Evolutionary conservation across 2,113 vertebrate genomes (phyloP).

Genomic region (Conger conger): DNA sequence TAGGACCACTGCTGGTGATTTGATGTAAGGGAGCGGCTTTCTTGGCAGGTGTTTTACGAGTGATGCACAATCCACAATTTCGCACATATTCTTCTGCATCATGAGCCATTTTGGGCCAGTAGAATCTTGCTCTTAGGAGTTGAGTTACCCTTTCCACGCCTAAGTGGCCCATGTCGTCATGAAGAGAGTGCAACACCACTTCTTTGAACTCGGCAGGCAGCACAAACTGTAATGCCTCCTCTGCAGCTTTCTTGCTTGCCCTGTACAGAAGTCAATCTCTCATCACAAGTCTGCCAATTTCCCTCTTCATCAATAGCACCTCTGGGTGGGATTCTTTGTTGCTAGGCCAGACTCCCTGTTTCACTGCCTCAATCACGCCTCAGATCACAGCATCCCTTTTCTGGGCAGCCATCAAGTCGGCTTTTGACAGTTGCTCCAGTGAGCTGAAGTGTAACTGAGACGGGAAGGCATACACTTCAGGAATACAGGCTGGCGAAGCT

Average conservation of each 20-base stretch:
- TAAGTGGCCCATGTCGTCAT: conserved; percentile 6
- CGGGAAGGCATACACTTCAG: neutral
- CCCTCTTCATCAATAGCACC: neutral
- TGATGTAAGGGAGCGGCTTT: conserved; percentile 10
- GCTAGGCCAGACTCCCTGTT: neutral
- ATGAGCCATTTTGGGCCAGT: conserved; percentile 4
- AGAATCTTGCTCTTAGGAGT: neutral
- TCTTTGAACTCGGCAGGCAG: neutral
- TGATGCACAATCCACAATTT: conserved; percentile 6
- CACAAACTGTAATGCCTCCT: neutral
- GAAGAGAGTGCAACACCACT: neutral
- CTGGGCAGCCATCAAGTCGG: neutral
- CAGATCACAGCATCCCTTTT: neutral
- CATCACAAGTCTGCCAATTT: neutral
- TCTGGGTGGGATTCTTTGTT: neutral
- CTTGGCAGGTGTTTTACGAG: neutral
- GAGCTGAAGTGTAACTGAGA: neutral
- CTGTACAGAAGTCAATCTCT: neutral
- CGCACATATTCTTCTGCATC: neutral
- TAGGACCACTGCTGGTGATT: conserved; percentile 10
- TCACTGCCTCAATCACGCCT: neutral
- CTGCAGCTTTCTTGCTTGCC: neutral
- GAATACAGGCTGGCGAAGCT: neutral
- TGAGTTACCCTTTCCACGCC: neutral
- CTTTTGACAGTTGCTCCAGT: neutral